Base-by-base conservation (phyloP, 2,797 vertebrate genomes). In the Rhynchonycteris naso region DNA sequence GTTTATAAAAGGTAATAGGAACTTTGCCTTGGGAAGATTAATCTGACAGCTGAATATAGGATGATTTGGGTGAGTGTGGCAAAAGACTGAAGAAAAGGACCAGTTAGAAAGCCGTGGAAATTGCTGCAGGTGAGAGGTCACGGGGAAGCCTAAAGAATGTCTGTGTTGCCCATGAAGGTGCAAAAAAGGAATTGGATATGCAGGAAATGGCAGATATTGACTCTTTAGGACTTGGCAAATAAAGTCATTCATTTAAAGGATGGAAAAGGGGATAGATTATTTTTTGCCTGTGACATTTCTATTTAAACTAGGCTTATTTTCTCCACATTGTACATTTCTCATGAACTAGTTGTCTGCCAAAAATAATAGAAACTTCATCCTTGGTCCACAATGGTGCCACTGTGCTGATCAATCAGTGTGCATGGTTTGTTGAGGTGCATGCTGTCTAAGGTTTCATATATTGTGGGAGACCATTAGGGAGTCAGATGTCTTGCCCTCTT, bases 251-350 rank as follows among this genome's bases (percentile, higher is more conserved):
- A 38, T 59, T 72, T 88, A 72, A 94, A 92, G 22, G 10, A 72
- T 74, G 35, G 54, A 30, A 82, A 81, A 94, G 65, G 16, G 65
- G 30, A n/a, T 30, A 86, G 52, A 35, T 56, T 81, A 0, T 92
- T 92, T 13, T 91, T 95, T 96, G 84, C 61, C 69, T 91, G 7
- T 90, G 80, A 50, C 30, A 91, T 80, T 95, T 96, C 50, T 95
- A 4, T 80, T 86, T 87, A 86, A 93, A 84, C 3, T 14, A 83
- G 33, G 54, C 22, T 89, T 91, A 43, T 90, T 93, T 93, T 75
- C 24, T 76, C 33, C 59, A 75, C 50, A 19, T 59, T 83, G 13
- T 76, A 15, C 11, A 43, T 58, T 96, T 96, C 61, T 86, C 28
- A 66, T 50, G 47, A 88, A 91, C 30, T 80, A 75, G 79, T 61